Conservation (phyloP, 2,888 invertebrate genomes). For the Frankliniella fusca region DNA sequence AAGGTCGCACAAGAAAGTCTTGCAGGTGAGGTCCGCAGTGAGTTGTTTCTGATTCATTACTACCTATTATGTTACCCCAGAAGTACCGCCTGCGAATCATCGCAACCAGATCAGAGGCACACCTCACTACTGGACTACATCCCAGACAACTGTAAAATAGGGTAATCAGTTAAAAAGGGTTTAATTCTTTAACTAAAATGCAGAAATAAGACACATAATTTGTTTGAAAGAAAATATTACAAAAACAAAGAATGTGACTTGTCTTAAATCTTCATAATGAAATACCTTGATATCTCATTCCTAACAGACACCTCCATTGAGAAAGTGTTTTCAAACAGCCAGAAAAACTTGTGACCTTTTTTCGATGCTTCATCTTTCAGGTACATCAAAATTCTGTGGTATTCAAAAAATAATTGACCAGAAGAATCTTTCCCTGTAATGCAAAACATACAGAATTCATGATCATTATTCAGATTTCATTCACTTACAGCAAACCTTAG, state of each 20-base stretch:
- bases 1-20: background rate
- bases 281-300: slow-evolving; percentile 1
- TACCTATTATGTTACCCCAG: background rate
- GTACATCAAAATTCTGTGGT: background rate
- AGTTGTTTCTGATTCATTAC: background rate
- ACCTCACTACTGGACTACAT: background rate
- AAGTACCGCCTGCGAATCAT: background rate
- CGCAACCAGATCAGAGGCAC: background rate
- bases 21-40: background rate
- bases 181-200: background rate
- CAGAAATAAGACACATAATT: background rate
- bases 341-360: background rate
- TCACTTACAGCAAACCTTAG: too few species aligned
- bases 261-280: too few species aligned
- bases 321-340: background rate
- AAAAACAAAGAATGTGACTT: background rate
- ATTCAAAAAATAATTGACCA: background rate
- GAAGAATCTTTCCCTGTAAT: background rate
- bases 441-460: background rate
- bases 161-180: background rate
- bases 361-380: background rate
- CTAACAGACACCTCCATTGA: background rate
- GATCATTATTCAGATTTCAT: too few species aligned
- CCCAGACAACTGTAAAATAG: background rate
- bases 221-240: background rate